phyloP scores from a whole-genome alignment of 2,797 vertebrate genomes.

The Phaenicophaeus curvirostris region DNA sequence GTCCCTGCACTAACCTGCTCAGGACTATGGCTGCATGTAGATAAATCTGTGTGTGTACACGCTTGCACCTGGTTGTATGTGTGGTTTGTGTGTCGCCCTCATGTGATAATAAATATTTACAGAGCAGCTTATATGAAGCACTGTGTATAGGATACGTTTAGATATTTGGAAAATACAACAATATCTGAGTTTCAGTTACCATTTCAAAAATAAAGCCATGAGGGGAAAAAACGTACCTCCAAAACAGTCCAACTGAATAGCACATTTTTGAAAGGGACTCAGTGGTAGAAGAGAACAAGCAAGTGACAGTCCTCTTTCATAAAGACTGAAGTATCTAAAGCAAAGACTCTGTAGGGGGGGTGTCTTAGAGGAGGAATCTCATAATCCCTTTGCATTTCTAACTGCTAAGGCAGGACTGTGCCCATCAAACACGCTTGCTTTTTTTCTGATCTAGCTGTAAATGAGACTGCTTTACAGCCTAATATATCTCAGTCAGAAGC shows the following conservation, averaged over 20 bases:
- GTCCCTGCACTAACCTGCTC: neutral
- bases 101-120: neutral
- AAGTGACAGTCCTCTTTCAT: neutral
- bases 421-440: neutral
- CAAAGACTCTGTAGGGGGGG: neutral
- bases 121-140: neutral
- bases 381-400: neutral
- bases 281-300: neutral
- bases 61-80: neutral
- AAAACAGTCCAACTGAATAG: neutral
- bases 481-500: slow-evolving; percentile 41
- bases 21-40: neutral
- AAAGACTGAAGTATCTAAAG: neutral
- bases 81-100: neutral
- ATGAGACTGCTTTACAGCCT: slow-evolving; percentile 30
- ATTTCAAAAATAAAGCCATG: neutral
- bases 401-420: neutral
- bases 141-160: neutral
- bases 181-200: neutral
- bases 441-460: slow-evolving; percentile 41
- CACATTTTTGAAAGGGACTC: neutral
- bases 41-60: neutral
- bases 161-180: neutral
- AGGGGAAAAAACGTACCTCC: neutral
- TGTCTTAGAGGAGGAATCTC: neutral